phyloP scores from a whole-genome alignment of 2,113 vertebrate genomes.

The Seriola dumerili region DNA sequence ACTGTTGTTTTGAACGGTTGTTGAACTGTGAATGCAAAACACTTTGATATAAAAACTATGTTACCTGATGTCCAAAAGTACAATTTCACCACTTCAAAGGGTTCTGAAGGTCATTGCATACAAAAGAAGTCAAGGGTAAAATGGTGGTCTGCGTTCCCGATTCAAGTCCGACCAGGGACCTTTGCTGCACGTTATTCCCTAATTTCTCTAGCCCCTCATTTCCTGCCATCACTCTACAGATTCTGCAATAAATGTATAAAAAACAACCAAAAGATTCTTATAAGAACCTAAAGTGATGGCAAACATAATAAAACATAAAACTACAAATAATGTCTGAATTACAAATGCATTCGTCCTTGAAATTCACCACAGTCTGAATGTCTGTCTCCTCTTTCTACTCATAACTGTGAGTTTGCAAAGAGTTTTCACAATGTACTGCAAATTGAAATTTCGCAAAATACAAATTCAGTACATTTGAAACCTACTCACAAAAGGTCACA shows the following conservation, averaged over 20 bases:
- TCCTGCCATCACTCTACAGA: background rate
- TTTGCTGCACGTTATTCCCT: background rate
- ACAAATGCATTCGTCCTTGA: background rate
- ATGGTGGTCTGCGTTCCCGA: background rate
- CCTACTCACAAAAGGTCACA: background rate
- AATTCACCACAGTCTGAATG: background rate
- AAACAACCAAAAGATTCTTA: background rate
- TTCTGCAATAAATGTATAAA: background rate
- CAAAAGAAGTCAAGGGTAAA: background rate
- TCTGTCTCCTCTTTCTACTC: background rate
- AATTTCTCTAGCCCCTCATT: background rate
- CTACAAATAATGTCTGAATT: background rate
- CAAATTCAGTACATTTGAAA: background rate
- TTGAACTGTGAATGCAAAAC: background rate
- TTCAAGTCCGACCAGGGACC: background rate
- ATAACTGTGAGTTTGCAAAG: background rate
- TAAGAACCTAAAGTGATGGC: background rate
- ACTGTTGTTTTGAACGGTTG: background rate
- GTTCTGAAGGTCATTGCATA: background rate
- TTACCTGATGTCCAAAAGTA: background rate
- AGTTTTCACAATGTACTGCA: background rate
- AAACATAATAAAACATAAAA: background rate
- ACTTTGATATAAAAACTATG: background rate
- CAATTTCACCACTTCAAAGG: background rate
- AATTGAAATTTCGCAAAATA: conserved; percentile 9